Percentiles rank a stretch among this genome's conserved stretches.
phyloP scores from a whole-genome alignment of 2,797 vertebrate species.

The Garrulus glandarius region DNA sequence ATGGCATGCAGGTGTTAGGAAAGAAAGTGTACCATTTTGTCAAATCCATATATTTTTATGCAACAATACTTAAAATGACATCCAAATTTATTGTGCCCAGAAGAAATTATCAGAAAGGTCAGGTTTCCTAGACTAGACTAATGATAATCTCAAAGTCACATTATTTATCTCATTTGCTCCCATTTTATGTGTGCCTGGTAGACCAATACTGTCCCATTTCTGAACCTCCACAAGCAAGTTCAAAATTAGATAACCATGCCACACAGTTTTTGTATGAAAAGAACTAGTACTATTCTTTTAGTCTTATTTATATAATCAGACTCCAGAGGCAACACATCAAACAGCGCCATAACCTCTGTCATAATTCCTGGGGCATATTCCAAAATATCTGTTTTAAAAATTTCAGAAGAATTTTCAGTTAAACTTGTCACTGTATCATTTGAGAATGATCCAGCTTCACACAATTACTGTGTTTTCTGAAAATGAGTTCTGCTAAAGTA shows the following conservation, averaged over 20 bases:
- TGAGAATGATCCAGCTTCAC: not conserved
- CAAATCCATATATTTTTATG: not conserved
- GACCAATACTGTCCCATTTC: not conserved
- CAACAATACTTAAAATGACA: not conserved
- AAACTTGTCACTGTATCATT: not conserved
- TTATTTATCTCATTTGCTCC: not conserved
- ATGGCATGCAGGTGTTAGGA: not conserved
- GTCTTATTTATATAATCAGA: not conserved
- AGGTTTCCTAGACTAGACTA: not conserved
- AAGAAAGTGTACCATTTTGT: not conserved
- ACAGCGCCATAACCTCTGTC: not conserved
- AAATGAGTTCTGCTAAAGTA: not conserved
- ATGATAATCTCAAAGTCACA: not conserved
- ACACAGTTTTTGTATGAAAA: not conserved
- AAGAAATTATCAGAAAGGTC: not conserved
- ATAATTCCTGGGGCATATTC: not conserved
- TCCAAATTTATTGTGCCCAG: not conserved
- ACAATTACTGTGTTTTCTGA: not conserved
- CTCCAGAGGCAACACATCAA: not conserved
- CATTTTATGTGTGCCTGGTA: not conserved
- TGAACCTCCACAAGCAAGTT: not conserved
- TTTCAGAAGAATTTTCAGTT: not conserved
- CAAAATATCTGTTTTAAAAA: not conserved
- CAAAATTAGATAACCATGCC: not conserved
- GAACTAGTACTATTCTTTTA: not conserved